phyloP scores from a whole-genome alignment of 2,797 vertebrate species.

The Thaleichthys pacificus region DNA sequence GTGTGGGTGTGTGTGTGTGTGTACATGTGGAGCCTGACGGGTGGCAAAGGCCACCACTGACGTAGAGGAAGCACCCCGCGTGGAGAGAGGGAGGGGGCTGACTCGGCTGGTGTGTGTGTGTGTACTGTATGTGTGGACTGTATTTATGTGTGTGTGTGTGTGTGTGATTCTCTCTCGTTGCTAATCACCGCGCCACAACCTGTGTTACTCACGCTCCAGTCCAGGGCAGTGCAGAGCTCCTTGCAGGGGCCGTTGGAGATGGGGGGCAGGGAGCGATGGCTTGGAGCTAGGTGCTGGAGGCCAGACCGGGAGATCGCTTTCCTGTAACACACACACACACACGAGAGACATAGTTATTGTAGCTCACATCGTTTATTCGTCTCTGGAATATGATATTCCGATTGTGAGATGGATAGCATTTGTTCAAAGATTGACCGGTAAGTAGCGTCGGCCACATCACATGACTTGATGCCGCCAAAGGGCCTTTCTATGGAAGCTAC shows the following conservation, averaged over 20 bases:
- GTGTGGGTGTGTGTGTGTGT: conserved; percentile 2
- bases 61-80: conserved; percentile 62
- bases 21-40: conserved; percentile 41
- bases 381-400: no score
- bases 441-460: no score
- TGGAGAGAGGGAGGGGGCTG: neutral
- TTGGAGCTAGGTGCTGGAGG: conserved; percentile 91
- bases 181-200: no score
- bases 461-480: conserved; percentile 13
- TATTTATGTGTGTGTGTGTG: neutral
- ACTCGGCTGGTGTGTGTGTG: neutral
- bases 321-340: conserved; percentile 66
- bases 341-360: conserved; percentile 13
- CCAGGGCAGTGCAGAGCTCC: conserved; percentile 86
- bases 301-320: conserved; percentile 97
- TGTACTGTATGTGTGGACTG: neutral
- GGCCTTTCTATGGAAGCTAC: no score
- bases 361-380: no score
- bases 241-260: conserved; percentile 93
- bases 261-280: conserved; percentile 79
- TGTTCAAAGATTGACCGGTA: no score
- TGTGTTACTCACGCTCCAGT: conserved; percentile 88
- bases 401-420: no score
- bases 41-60: conserved; percentile 67
- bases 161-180: neutral